phyloP scores from a whole-genome alignment of 2,888 invertebrate species.

The Idaea straminata region DNA sequence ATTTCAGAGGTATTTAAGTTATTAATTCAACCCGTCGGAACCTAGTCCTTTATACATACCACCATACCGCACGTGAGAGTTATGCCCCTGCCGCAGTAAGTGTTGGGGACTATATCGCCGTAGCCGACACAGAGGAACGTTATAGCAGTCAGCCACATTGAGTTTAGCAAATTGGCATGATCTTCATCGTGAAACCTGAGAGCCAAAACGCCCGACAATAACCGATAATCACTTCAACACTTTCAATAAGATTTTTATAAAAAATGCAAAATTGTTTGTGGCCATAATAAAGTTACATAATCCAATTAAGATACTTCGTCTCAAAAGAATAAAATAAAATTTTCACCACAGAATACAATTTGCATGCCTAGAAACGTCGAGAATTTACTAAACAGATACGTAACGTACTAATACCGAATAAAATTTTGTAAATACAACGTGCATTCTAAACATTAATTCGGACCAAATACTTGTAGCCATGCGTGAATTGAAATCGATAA shows the following conservation, averaged over 20 bases:
- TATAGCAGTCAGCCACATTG: conserved; percentile 99
- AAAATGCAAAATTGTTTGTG: conserved; percentile 13
- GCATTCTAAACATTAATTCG: conserved; percentile 76
- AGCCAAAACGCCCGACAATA: conserved; percentile 79
- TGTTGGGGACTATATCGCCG: conserved; percentile 99
- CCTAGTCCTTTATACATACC: conserved; percentile 87
- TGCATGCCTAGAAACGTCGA: conserved; percentile 64
- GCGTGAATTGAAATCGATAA: conserved; percentile 58
- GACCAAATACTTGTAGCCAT: conserved; percentile 71
- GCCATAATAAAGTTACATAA: background rate
- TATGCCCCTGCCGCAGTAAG: conserved; percentile 99
- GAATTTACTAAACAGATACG: conserved; percentile 63
- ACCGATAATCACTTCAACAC: conserved; percentile 47
- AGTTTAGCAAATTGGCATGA: conserved; percentile 98
- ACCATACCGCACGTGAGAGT: conserved; percentile 99
- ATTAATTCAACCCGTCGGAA: conserved; percentile 55
- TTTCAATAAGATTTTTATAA: conserved; percentile 25
- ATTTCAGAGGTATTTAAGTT: conserved; percentile 35
- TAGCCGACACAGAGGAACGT: conserved; percentile 99
- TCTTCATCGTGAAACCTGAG: conserved; percentile 98
- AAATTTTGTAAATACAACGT: conserved; percentile 69
- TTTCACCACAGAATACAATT: conserved; percentile 43
- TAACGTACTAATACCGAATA: conserved; percentile 56
- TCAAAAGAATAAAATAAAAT: conserved; percentile 25
- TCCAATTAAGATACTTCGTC: background rate